A percentile compares a stretch with the other conserved stretches of the same genome.
phyloP scores from a whole-genome alignment of 2,888 invertebrate species.

The Octodonta nipae region DNA sequence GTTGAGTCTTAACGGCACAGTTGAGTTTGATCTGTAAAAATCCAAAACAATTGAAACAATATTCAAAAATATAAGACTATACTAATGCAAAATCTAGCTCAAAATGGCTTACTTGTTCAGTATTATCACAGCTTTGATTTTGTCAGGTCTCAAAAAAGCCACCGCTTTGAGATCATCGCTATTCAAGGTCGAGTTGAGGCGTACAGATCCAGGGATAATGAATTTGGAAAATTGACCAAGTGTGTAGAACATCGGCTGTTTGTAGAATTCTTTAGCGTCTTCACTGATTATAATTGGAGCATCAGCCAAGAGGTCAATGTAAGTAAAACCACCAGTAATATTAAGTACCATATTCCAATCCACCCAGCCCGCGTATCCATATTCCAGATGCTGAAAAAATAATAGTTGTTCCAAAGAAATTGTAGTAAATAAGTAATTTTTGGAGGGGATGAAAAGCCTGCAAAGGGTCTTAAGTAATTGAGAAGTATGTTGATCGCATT shows the following conservation, averaged over 20 bases:
- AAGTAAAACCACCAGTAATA: constrained; percentile 61
- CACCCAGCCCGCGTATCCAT: constrained; percentile 67
- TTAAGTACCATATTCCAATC: constrained; percentile 78
- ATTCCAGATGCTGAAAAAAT: constrained; percentile 52
- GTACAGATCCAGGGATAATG: constrained; percentile 45
- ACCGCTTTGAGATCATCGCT: constrained; percentile 5
- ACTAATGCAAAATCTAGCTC: too few relatives aligned
- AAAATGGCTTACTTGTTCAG: constrained; percentile 2
- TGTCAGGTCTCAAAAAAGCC: neutral
- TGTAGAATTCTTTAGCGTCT: constrained; percentile 56
- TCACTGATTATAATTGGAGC: constrained; percentile 55
- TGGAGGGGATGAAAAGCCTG: too few relatives aligned
- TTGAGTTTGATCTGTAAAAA: too few relatives aligned
- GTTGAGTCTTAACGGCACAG: too few relatives aligned
- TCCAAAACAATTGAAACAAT: too few relatives aligned
- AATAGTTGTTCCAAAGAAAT: too few relatives aligned
- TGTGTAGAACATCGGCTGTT: constrained; percentile 75
- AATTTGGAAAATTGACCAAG: constrained; percentile 60
- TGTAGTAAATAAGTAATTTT: too few relatives aligned
- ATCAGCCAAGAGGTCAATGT: constrained; percentile 63
- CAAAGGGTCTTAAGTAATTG: too few relatives aligned
- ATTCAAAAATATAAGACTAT: too few relatives aligned
- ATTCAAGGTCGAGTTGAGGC: constrained; percentile 25
- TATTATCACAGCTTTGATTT: neutral
- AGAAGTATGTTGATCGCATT: too few relatives aligned